Percentiles rank a stretch among this genome's conserved stretches.
Evolutionary conservation across 2,113 vertebrate species (phyloP).

Genomic region (Struthio camelus): DNA sequence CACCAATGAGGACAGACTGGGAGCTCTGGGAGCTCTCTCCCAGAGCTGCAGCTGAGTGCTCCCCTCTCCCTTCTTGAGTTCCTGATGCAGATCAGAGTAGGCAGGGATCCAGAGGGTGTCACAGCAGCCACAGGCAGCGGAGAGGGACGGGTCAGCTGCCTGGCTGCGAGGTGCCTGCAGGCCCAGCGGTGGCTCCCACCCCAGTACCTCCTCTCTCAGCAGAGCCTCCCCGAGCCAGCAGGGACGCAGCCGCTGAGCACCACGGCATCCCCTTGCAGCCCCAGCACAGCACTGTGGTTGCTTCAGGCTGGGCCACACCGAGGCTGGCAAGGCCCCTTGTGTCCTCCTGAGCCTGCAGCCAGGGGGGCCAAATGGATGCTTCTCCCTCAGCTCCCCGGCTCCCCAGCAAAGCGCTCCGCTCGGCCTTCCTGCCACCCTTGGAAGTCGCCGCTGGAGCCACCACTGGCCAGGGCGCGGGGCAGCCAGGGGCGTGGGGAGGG

Average conservation of each 20-base stretch:
- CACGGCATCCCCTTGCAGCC: too few species aligned
- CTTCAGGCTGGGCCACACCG: too few species aligned
- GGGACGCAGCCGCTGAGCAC: too few species aligned
- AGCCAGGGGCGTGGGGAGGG: too few species aligned
- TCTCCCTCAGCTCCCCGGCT: too few species aligned
- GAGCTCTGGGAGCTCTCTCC: neutral
- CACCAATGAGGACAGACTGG: neutral
- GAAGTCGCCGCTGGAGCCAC: neutral
- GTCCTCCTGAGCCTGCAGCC: too few species aligned
- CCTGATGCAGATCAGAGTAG: fast-evolving
- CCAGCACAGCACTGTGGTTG: too few species aligned
- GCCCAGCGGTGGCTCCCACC: fast-evolving
- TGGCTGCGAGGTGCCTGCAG: neutral
- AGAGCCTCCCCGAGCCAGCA: too few species aligned
- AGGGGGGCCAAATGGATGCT: too few species aligned
- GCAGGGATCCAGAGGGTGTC: neutral
- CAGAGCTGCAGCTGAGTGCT: fast-evolving
- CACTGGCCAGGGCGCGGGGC: too few species aligned
- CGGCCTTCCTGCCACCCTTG: neutral
- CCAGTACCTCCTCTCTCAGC: neutral
- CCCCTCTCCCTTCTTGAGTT: neutral
- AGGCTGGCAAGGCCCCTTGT: too few species aligned
- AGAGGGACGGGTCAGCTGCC: slow-evolving; percentile 19
- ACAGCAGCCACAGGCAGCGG: neutral
- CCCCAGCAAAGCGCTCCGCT: neutral